Percentiles rank a stretch among this genome's conserved stretches.
phyloP scores from a whole-genome alignment of 1,140 invertebrate species.

The Temnothorax curvispinosus region DNA sequence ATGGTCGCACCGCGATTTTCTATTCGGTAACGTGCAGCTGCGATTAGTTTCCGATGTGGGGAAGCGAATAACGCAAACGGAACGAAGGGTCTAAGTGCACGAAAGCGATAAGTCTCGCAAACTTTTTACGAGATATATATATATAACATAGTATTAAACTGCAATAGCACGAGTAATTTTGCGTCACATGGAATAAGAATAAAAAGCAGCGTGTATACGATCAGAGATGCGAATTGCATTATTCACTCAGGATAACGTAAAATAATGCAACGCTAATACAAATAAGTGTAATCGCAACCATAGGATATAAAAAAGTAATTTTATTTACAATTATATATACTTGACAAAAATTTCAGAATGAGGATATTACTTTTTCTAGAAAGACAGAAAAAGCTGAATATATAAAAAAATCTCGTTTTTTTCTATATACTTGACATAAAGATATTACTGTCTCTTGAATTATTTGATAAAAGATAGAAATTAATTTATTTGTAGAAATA shows the following conservation, averaged over 20 bases:
- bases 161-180: slow-evolving; percentile 8
- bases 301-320: not conserved
- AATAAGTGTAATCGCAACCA: not conserved
- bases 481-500: not conserved
- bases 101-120: slow-evolving; percentile 6
- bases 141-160: not conserved
- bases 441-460: not conserved
- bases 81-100: slow-evolving; percentile 15
- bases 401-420: not conserved
- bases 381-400: not conserved
- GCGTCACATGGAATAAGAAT: not conserved
- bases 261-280: not conserved
- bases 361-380: not conserved
- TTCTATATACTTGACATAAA: not conserved
- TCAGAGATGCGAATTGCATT: not conserved
- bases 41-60: slow-evolving; percentile 26
- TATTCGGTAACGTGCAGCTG: slow-evolving; percentile 28
- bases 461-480: not conserved
- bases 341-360: not conserved
- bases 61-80: not conserved
- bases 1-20: slow-evolving; percentile 29
- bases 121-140: not conserved
- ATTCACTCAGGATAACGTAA: not conserved
- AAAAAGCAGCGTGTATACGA: not conserved
- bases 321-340: not conserved